Evolutionary conservation across 2,888 invertebrate species (phyloP), one percentile per base, ranked within the genome.

Genomic region (Dyspetes luteomarginatus): DNA sequence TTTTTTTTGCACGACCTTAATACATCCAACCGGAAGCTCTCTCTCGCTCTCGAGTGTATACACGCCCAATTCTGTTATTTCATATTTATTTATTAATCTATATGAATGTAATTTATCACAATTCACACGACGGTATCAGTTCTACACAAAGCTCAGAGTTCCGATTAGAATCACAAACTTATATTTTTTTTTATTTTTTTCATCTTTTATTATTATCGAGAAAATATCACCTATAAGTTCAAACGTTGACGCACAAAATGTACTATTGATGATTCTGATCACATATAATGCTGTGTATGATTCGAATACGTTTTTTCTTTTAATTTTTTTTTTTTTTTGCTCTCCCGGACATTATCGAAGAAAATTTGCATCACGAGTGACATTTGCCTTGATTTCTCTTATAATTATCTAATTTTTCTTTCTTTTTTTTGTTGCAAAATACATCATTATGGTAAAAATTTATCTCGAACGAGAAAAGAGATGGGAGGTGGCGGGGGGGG

Each of bases 51-150:
- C 64, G 56, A 74, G 22, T 55, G 19, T 15, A 30, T 82, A 55
- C 50, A 50, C 22, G 71, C 72, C 52, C 48, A 22, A 58, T 58
- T 41, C n/a, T 41, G 48, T 58, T 50, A 24, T 71, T 15, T 22
- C 58, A 55, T 79, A 64, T 77, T 79, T 85, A 82, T 84, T 73
- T 84, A 83, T 85, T 56, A 81, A n/a, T 83, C 77, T 82, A 78
- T 83, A 85, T 86, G 82, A 85, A 85, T 85, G 69, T 77, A 79
- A 83, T 86, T 87, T 90, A 90, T 90, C 89, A 90, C 89, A 90
- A 86, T 89, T 85, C 79, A 89, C 89, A 89, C 89, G 86, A 89
- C 89, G 85, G 83, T 87, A 86, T 86, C 79, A 82, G 82, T 86
- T 82, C 74, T 83, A 82, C 81, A 78, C 82, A 81, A 79, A 85